Evolutionary conservation across 1,140 invertebrate genomes (phyloP).

Genomic region (honey bee (Apis mellifera)): Amel_HAv3.1 CM009931.2:22494001-22494500

Average conservation of each 20-base stretch:
- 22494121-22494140: constrained; percentile 67
- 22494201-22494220: constrained; percentile 47
- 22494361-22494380: not conserved
- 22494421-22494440: too few species aligned
- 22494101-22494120: constrained; percentile 69
- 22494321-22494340: not conserved
- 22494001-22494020: not conserved
- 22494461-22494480: not conserved
- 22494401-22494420: not conserved
- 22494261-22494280: constrained; percentile 34
- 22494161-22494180: constrained; percentile 58
- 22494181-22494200: constrained; percentile 66
- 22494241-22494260: constrained; percentile 40
- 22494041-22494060: constrained; percentile 45
- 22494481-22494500: constrained; percentile 17
- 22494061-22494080: constrained; percentile 28
- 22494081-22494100: constrained; percentile 63
- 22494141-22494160: constrained; percentile 52
- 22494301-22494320: not conserved
- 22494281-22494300: constrained; percentile 6
- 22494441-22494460: not conserved
- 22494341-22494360: not conserved
- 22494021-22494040: constrained; percentile 34
- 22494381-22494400: too few species aligned
- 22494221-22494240: not conserved